Evolutionary conservation across 1,140 invertebrate genomes (phyloP), one percentile per base, ranked within the genome.

Genomic region (Radopholus similis): DNA sequence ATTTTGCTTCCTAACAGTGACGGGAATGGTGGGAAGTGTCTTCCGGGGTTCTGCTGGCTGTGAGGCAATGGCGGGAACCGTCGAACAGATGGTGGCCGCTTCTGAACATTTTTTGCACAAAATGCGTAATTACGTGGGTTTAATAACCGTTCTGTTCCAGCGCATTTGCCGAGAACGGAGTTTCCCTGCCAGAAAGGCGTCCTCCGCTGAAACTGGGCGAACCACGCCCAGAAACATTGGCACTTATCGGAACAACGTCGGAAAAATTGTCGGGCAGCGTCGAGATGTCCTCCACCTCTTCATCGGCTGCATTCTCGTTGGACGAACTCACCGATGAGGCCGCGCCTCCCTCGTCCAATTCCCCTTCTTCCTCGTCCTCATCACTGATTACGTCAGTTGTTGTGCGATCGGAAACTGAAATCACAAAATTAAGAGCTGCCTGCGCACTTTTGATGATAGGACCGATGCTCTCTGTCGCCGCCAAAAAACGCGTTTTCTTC

Each of bases 191-290:
- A 68, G 91, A 93, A 58, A 94, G 91, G 64, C 69, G 38, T 42
- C 60, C 69, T 84, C 83, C 64, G 38, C 75, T 74, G 18, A 84
- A 47, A 38, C 93, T 95, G 0, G 94, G 90, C 2, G 89, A 90
- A 66, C 89, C 90, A 64, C 90, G 83, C 23, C 89, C 94, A 40
- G 92, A 95, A 18, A 96, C 90, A 86, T 92, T 89, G 1, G 90
- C 90, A 42, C 55, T 69, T 8, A 89, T 90, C 18, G 90, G 89
- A 92, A 95, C 95, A 82, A 96, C 93, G 84, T 95, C 95, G 80
- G 93, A 91, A 81, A 92, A 91, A 49, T 85, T 84, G 66, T 80
- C 77, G 15, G 77, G 77, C 15, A 78, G 58, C 15, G 78, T 78
- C 28, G 76, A 77, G 42, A 80, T 77, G 38, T 83, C 82, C 81